phyloP scores from a whole-genome alignment of 2,888 invertebrate species.

The Phalera bucephala region DNA sequence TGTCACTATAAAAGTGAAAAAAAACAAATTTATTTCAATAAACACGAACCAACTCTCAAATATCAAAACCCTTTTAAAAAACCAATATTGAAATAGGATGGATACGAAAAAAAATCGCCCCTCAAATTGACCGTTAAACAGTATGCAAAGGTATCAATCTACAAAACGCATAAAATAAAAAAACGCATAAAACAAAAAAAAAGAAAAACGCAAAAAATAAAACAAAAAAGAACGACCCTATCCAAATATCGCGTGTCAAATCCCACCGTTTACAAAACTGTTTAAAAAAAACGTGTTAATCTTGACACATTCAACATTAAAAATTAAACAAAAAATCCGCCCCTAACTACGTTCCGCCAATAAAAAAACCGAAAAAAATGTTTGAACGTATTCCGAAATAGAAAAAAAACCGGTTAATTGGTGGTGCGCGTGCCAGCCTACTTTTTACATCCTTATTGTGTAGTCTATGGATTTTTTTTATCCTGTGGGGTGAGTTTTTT shows the following conservation, averaged over 20 bases:
- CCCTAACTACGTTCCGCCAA: conserved; percentile 62
- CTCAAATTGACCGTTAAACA: conserved; percentile 64
- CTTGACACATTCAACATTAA: conserved; percentile 55
- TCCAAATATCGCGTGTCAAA: conserved; percentile 70
- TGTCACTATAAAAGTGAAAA: too few species aligned
- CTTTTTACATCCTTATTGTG: conserved; percentile 37
- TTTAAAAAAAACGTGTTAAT: conserved; percentile 58
- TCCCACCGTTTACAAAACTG: conserved; percentile 56
- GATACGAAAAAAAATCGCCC: conserved; percentile 41
- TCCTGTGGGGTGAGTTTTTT: conserved; percentile 72
- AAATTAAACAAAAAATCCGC: conserved; percentile 58
- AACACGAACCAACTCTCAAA: conserved; percentile 2
- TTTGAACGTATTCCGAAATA: conserved; percentile 46
- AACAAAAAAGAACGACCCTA: conserved; percentile 38
- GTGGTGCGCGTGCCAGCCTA: conserved; percentile 71
- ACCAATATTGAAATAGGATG: conserved; percentile 9
- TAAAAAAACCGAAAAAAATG: conserved; percentile 62
- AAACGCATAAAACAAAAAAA: conserved; percentile 35
- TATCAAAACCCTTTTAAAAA: conserved; percentile 6
- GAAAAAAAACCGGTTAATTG: conserved; percentile 75
- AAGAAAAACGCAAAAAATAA: conserved; percentile 34
- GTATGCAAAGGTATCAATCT: conserved; percentile 59
- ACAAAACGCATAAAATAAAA: conserved; percentile 37
- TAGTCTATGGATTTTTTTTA: conserved; percentile 27
- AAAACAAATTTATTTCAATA: too few species aligned